Evolutionary conservation across 2,888 invertebrate species (phyloP).

Genomic region (Seira musarum): DNA sequence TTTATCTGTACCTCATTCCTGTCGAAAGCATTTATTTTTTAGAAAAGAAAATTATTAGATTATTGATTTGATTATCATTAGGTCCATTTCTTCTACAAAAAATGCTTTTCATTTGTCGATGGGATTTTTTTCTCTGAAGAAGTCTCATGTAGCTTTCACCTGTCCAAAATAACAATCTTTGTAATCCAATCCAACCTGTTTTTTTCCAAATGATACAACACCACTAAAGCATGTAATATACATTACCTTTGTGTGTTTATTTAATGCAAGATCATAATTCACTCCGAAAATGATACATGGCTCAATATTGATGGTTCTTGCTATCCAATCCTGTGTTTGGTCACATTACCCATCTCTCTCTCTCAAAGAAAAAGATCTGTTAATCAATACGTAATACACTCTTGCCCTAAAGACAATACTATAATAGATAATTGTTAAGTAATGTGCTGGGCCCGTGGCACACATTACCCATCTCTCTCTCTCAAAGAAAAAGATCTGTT

Average conservation of each 20-base stretch:
- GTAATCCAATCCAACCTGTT: constrained; percentile 39
- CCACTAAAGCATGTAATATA: constrained; percentile 11
- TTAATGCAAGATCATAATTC: background rate
- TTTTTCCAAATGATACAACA: constrained; percentile 22
- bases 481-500: background rate
- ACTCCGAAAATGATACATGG: background rate
- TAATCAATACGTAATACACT: background rate
- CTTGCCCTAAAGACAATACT: background rate
- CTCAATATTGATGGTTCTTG: background rate
- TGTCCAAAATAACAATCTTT: constrained; percentile 49
- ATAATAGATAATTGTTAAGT: constrained; percentile 36
- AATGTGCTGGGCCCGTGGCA: too few relatives aligned
- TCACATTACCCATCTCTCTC: background rate
- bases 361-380: background rate
- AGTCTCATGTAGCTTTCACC: constrained; percentile 42
- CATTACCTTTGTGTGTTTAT: background rate
- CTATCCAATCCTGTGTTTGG: background rate
- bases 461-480: background rate
- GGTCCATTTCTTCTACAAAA: too few relatives aligned
- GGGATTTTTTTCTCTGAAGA: constrained; percentile 3
- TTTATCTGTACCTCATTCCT: too few relatives aligned
- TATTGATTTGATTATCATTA: too few relatives aligned
- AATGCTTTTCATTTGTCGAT: constrained; percentile 1
- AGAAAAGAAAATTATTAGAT: too few relatives aligned
- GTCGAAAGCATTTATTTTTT: too few relatives aligned